phyloP scores from a whole-genome alignment of 1,140 invertebrate genomes.

The Temnothorax nylanderi region DNA sequence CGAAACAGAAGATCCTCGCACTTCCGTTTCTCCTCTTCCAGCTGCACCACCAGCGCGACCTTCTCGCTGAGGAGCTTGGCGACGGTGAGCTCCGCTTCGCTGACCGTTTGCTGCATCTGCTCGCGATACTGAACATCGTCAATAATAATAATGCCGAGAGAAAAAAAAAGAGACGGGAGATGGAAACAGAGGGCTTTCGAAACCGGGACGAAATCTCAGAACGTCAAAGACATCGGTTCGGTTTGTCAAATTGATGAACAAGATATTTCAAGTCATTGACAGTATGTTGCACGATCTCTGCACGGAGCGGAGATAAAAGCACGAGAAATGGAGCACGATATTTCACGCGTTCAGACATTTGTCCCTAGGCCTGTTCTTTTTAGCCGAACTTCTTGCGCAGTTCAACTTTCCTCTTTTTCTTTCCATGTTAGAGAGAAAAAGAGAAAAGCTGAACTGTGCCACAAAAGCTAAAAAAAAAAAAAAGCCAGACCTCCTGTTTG shows the following conservation, averaged over 20 bases:
- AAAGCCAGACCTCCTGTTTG: not conserved
- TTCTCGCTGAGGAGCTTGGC: constrained; percentile 89
- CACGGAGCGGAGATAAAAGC: constrained; percentile 9
- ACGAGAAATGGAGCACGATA: not conserved
- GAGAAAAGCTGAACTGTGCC: no score
- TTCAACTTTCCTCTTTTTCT: no score
- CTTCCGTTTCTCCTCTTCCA: constrained; percentile 95
- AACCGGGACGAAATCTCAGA: constrained; percentile 13
- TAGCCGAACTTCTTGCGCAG: no score
- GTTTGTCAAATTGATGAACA: not conserved
- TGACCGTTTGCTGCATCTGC: constrained; percentile 86
- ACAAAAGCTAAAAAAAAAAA: no score
- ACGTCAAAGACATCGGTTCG: not conserved
- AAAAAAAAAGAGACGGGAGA: constrained; percentile 23
- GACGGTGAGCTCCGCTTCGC: constrained; percentile 81
- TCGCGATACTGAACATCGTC: constrained; percentile 84
- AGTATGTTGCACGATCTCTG: not conserved
- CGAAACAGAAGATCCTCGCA: constrained; percentile 96
- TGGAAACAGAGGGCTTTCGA: not conserved
- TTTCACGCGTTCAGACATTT: not conserved
- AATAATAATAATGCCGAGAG: constrained; percentile 33
- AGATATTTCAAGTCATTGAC: not conserved
- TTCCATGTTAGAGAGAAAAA: no score
- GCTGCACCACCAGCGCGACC: constrained; percentile 88
- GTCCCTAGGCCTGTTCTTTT: no score